Evolutionary conservation across 2,888 invertebrate genomes (phyloP), one percentile per base, ranked within the genome.

Genomic region (Xanthorhoe designata): DNA sequence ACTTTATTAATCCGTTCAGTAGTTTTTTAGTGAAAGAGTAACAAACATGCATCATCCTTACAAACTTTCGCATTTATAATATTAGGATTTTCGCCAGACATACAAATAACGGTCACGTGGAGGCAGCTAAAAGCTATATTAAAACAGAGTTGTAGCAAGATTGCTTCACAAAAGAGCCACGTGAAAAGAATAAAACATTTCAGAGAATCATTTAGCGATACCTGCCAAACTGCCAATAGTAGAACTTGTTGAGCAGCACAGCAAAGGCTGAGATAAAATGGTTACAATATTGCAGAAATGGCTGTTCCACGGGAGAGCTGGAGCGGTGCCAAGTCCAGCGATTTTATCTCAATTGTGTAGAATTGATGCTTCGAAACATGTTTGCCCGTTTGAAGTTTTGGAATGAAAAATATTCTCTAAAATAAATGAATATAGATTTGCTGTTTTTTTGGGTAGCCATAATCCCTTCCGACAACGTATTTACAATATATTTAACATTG

Each of bases 281-380:
- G 57, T 38, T 65, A 56, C 50, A 66, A 59, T 59, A 51, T 55
- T 45, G 42, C 42, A n/a, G 29, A 59, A 55, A 51, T 32, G 61
- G 19, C 52, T 52, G 50, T 58, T 29, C 55, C 42, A 59, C 49
- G 47, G 51, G 58, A 54, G 35, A 42, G 15, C 50, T 66, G 66
- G 66, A 59, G 15, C 45, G 8, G 15, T 42, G 66, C 66, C 66
- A 66, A 54, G 45, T 57, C 17, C 61, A 58, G 58, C 58, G 49
- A 58, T 66, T 62, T 51, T n/a, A 54, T 59, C 59, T 61, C 50
- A 50, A 53, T 52, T 42, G 42, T 32, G 42, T 62, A 49, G 61
- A 66, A 57, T 42, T 1, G 13, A 7, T 38, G 18, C 29, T 61
- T 19, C 15, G 18, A 29, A 56, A 51, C 19, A 45, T 56, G 61